Evolutionary conservation across 2,888 invertebrate genomes (phyloP), one percentile per base, ranked within the genome.

Genomic region (Suillia variegata): DNA sequence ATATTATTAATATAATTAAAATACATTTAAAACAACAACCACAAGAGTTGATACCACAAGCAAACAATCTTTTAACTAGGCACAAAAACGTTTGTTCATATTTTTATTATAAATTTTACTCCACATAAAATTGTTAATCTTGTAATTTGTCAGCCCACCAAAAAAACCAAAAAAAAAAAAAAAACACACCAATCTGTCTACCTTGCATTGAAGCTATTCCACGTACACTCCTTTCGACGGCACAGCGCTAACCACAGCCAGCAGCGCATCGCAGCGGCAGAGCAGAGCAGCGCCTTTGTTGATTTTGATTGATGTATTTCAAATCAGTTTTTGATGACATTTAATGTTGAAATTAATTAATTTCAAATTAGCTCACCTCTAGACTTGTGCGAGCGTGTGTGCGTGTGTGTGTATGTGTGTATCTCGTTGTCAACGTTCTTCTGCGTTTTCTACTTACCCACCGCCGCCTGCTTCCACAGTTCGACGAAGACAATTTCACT

Each of bases 291-390:
- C n/a, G 38, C n/a, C 8, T 38, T 38, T 38, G 8, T 53, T 48
- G 55, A 55, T 20, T 61, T 66, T 65, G 66, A 65, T 65, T 65
- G 65, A 65, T 66, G 65, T 63, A 54, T 66, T 58, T 66, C 63
- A 61, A 65, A 65, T 65, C 63, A 63, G 66, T 67, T 65, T 66
- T 62, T 66, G 58, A 56, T 56, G 66, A 63, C 49, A 38, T 56
- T 56, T 49, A 56, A 56, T 56, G 48, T 49, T 48, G 59, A 65
- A 66, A 66, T 63, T 65, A 65, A 65, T 65, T 63, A 66, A 58
- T 63, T 66, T 65, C 63, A 66, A 65, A 65, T 66, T 63, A 65
- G 53, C 57, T 33, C 13, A 20, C 38, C 38, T 38, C 4, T n/a
- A 13, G 8, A 38, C n/a, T 8, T 13, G 38, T 38, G 31, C 31